A percentile compares a stretch with the other conserved stretches of the same genome.
Conservation (phyloP, 2,888 invertebrate genomes). For the Dorcus hopei region DNA sequence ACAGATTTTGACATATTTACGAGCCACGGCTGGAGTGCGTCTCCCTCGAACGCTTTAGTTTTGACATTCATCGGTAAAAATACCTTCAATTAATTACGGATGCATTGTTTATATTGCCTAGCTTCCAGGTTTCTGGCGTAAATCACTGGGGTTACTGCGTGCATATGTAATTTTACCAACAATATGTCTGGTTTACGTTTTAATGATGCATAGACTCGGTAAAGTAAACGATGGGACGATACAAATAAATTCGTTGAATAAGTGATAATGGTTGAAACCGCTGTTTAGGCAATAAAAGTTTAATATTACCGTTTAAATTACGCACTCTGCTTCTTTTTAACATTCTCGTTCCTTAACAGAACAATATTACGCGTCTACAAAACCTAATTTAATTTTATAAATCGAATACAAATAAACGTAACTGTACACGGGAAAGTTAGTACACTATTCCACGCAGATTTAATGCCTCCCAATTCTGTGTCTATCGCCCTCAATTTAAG, state of each 20-base stretch:
- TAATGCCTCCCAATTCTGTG: no score
- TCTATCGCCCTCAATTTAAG: no score
- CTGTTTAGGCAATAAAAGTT: neutral
- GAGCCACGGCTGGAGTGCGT: conserved; percentile 41
- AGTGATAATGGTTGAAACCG: neutral
- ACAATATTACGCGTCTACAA: no score
- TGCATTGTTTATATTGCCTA: conserved; percentile 24
- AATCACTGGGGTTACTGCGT: neutral
- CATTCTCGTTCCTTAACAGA: no score
- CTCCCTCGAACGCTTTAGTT: conserved; percentile 30
- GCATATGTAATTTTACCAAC: conserved; percentile 3
- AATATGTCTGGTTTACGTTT: conserved; percentile 5
- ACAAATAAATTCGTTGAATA: neutral
- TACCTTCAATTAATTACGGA: conserved; percentile 37
- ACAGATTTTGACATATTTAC: conserved; percentile 50
- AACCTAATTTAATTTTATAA: no score
- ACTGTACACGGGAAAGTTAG: no score
- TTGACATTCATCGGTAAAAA: conserved; percentile 41
- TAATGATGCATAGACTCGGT: conserved; percentile 2
- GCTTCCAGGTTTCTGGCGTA: conserved; percentile 1
- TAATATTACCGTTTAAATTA: neutral
- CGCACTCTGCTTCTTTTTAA: neutral
- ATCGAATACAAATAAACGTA: no score
- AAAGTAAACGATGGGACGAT: neutral
- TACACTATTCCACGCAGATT: no score